A percentile compares a stretch with the other conserved stretches of the same genome.
Conservation (phyloP, 2,888 invertebrate species). For the Drosophila vallismaia region DNA sequence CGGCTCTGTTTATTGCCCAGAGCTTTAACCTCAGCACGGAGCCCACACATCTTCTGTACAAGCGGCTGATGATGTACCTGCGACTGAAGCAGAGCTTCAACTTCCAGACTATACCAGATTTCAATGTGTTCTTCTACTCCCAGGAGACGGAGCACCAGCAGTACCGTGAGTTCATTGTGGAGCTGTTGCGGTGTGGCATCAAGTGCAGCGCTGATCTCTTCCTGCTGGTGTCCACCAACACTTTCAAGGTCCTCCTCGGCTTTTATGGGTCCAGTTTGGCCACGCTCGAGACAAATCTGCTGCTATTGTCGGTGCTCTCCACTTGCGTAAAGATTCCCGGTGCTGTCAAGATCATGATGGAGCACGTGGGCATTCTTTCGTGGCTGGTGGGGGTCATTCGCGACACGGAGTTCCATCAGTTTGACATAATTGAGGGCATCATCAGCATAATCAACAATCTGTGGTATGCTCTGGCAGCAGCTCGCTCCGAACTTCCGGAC, state of each 20-base stretch:
- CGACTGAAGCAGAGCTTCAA: slow-evolving; percentile 91
- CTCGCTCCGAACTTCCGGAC: slow-evolving; percentile 71
- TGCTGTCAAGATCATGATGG: slow-evolving; percentile 87
- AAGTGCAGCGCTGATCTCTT: slow-evolving; percentile 90
- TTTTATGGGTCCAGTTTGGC: slow-evolving; percentile 87
- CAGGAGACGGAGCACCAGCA: slow-evolving; percentile 88
- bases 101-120: slow-evolving; percentile 92
- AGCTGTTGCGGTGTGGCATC: slow-evolving; percentile 90
- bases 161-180: slow-evolving; percentile 91
- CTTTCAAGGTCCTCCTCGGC: slow-evolving; percentile 91
- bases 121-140: slow-evolving; percentile 93
- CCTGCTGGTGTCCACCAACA: slow-evolving; percentile 89
- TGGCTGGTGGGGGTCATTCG: slow-evolving; percentile 86
- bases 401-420: slow-evolving; percentile 82
- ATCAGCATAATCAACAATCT: slow-evolving; percentile 82
- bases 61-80: slow-evolving; percentile 90
- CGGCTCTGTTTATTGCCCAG: slow-evolving; percentile 81
- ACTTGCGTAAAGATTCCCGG: slow-evolving; percentile 87
- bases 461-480: slow-evolving; percentile 81
- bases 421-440: slow-evolving; percentile 82
- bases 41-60: slow-evolving; percentile 90
- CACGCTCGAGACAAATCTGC: slow-evolving; percentile 87
- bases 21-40: slow-evolving; percentile 88
- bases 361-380: slow-evolving; percentile 88
- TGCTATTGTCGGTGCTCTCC: slow-evolving; percentile 88